These are phyloP conservation scores for Sceloporus tristichus DNA, from an alignment of 2,113 vertebrate genomes.

Conservation along the genomic window DNA sequence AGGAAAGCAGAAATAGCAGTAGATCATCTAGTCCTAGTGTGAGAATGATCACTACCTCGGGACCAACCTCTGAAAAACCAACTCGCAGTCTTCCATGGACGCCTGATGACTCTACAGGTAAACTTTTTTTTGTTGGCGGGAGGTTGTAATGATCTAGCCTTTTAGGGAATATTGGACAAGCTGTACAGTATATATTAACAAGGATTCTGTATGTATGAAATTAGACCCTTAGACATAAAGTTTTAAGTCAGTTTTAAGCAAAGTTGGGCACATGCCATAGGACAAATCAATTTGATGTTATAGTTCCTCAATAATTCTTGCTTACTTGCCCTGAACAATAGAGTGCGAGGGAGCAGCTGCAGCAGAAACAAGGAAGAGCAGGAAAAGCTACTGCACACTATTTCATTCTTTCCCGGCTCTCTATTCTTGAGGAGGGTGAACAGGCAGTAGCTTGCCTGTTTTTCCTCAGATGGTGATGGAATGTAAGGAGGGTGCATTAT, in stretches of 20 bases:
- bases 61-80: constrained; percentile 89
- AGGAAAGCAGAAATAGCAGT: constrained; percentile 95
- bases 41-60: constrained; percentile 94
- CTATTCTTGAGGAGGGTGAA: neutral
- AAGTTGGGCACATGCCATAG: too few species aligned
- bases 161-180: neutral
- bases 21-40: constrained; percentile 96
- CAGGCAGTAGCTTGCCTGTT: neutral
- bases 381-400: neutral
- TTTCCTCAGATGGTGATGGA: neutral
- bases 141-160: neutral
- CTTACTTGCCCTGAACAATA: neutral
- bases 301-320: neutral
- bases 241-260: neutral
- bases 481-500: neutral
- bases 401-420: neutral
- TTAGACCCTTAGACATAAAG: neutral
- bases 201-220: neutral
- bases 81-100: constrained; percentile 86
- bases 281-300: neutral
- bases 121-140: neutral
- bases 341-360: too few species aligned
- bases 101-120: constrained; percentile 91
- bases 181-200: neutral
- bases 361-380: neutral